phyloP scores from a whole-genome alignment of 2,888 invertebrate genomes.

The Hartigia nigra region DNA sequence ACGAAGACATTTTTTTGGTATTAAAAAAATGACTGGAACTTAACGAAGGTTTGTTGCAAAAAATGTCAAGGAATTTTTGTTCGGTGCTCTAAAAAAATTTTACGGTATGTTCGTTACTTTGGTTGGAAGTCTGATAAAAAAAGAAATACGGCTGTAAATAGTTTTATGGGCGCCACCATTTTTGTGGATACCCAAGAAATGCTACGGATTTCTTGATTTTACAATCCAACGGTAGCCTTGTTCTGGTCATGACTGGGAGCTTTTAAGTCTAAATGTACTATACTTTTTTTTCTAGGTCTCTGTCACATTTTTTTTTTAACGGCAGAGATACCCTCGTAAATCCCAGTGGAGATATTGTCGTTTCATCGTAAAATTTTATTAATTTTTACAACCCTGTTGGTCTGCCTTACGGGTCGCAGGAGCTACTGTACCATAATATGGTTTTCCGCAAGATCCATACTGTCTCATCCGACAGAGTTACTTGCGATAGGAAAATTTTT shows the following conservation, averaged over 20 bases:
- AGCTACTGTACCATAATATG: slow-evolving; percentile 26
- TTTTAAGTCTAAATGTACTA: background rate
- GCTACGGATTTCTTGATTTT: background rate
- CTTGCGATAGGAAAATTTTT: background rate
- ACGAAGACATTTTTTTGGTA: no score
- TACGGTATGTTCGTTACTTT: background rate
- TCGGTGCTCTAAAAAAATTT: background rate
- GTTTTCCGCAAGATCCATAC: background rate
- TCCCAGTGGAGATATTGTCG: slow-evolving; percentile 7
- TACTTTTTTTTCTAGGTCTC: slow-evolving; percentile 15
- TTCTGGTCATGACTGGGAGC: background rate
- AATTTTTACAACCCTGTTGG: slow-evolving; percentile 33
- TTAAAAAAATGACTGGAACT: background rate
- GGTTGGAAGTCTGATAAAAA: background rate
- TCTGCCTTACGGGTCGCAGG: background rate
- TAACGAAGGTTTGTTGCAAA: background rate
- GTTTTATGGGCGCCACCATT: background rate
- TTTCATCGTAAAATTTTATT: slow-evolving; percentile 36
- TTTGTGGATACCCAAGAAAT: background rate
- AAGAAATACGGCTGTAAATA: background rate
- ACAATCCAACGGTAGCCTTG: background rate
- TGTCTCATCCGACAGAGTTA: background rate
- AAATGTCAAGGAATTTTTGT: background rate
- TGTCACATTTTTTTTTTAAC: slow-evolving; percentile 11
- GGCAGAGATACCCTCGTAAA: slow-evolving; percentile 9